Evolutionary conservation across 2,888 invertebrate species (phyloP), one percentile per base, ranked within the genome.

Genomic region (Scaptomyza tumidula): DNA sequence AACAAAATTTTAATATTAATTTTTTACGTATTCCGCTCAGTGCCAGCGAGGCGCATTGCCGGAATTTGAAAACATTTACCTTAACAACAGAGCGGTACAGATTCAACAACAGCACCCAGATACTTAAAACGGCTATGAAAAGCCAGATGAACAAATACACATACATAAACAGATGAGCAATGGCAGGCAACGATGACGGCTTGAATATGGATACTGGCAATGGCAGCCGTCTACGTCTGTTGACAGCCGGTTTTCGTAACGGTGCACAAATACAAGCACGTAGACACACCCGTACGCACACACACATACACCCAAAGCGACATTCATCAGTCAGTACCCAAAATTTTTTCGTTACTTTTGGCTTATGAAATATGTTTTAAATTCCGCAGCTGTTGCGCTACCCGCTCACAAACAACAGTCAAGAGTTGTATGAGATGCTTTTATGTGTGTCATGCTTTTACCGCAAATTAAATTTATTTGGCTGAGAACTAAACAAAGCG

Each of bases 361-460:
- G 56, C 69, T 75, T 81, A 78, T 81, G 67, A 85, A 85, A 87
- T 85, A 78, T 81, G 68, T 57, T 63, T 69, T 57, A 71, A 65
- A 80, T 65, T 62, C 43, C 45, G 16, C 39, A 58, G 41, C 73
- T 43, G 55, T 39, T 57, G 60, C 19, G 39, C 41, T 46, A 56
- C 50, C 58, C 53, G 53, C 56, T 63, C 39, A 16, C 44, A 54
- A 48, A 24, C 45, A 65, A 71, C 52, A 44, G 14, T 41, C 55
- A 35, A 58, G 24, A 27, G 39, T 11, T 44, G 6, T 2, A 11
- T 31, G 16, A 2, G 0, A 33, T 52, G 68, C 55, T 19, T 7
- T n/a, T 5, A 50, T 24, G n/a, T 43, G 11, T 41, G 16, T 14
- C 14, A 33, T 46, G n/a, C 14, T 46, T 16, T 62, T 49, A 14